These are phyloP conservation scores for Fabriciana adippe DNA, from an alignment of 2,888 invertebrate genomes.

Conservation along the genomic window DNA sequence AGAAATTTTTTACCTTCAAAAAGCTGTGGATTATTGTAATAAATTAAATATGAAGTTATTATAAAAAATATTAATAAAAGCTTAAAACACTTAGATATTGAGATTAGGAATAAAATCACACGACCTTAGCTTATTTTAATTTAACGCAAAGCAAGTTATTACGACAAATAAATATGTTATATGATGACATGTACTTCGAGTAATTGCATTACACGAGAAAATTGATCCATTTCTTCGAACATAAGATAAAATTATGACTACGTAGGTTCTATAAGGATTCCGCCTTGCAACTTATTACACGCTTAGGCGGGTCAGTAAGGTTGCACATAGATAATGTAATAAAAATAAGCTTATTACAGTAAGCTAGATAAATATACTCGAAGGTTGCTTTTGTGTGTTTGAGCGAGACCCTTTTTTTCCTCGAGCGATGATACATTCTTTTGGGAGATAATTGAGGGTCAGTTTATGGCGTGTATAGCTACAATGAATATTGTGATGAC, in stretches of 20 bases:
- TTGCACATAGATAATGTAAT: slow-evolving; percentile 41
- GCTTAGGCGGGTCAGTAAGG: slow-evolving; percentile 33
- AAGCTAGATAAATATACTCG: slow-evolving; percentile 41
- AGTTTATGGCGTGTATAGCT: neutral
- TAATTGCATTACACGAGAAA: slow-evolving; percentile 16
- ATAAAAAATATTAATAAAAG: too few species aligned
- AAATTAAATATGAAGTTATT: too few species aligned
- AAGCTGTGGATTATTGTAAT: too few species aligned
- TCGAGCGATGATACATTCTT: slow-evolving; percentile 27
- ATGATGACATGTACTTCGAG: neutral
- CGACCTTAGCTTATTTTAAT: neutral
- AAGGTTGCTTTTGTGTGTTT: slow-evolving; percentile 34
- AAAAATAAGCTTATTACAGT: slow-evolving; percentile 42
- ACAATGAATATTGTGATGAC: neutral
- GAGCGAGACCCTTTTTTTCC: slow-evolving; percentile 23
- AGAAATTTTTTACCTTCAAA: too few species aligned
- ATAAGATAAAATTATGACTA: slow-evolving; percentile 28
- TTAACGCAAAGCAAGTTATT: neutral
- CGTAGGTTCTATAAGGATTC: slow-evolving; percentile 35
- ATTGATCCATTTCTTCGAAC: slow-evolving; percentile 20
- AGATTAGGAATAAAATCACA: too few species aligned
- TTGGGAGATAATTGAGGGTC: slow-evolving; percentile 19
- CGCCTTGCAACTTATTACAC: slow-evolving; percentile 26
- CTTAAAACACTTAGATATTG: too few species aligned
- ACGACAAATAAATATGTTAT: neutral